Evolutionary conservation across 2,113 vertebrate species (phyloP), one percentile per base, ranked within the genome.

Genomic region (Apaloderma vittatum): DNA sequence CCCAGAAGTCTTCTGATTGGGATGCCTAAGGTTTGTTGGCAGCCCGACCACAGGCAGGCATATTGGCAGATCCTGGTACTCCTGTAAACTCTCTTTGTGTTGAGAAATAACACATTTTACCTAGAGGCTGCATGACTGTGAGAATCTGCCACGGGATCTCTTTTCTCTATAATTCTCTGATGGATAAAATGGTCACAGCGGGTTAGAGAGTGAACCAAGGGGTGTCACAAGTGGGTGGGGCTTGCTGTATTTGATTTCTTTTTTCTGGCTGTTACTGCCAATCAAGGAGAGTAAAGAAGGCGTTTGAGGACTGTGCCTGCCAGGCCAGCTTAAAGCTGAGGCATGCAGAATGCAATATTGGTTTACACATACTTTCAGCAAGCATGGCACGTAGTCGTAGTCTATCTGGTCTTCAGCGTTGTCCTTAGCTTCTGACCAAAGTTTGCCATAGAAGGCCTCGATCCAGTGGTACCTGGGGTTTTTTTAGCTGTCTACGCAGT

Each of bases 261-360:
- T 80, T 94, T 81, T 85, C 79, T 94, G 84, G 34, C 89, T 97
- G 95, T 92, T 90, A 77, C 80, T 86, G 92, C 96, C 94, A 96
- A 58, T 97, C 96, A 96, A 12, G 73, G 49, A 29, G 68, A 58
- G 55, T 71, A 89, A 93, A 82, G 65, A 61, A 52, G 16, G 68
- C 61, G 66, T 65, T n/a, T 16, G 3, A 40, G 40, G 54, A 32
- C 30, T 0, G 0, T 11, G 20, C 52, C 62, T 59, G 48, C 58
- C 71, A 58, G 36, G 71, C 24, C 72, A 76, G 29, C 58, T 78
- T 58, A 36, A 40, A 30, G 86, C 63, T 85, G 83, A 92, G 34
- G 48, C 62, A 24, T 26, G 73, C 91, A 97, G 67, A 91, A 88
- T 55, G 26, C 55, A 49, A 91, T 76, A 49, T 96, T 95, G 36